A percentile compares a stretch with the other conserved stretches of the same genome.
These are phyloP conservation scores for Vireo griseus DNA, from an alignment of 2,797 vertebrate species.

Conservation along the genomic window DNA sequence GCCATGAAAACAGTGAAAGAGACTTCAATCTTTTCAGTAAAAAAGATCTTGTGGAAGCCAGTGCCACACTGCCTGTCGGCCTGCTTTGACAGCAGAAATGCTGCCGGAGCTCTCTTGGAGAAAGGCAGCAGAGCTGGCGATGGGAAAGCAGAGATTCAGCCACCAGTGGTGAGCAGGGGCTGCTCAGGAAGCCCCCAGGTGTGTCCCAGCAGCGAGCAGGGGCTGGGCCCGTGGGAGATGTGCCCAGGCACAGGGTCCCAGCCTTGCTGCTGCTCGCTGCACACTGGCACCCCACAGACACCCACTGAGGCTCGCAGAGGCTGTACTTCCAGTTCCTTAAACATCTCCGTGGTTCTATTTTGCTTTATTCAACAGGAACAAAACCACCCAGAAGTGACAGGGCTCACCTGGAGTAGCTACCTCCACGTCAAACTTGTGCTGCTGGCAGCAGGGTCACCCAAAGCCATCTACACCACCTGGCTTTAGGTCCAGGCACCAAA, in stretches of 20 bases:
- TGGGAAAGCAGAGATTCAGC: background rate
- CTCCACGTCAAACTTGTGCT: rapidly evolving
- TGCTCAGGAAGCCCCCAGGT: rapidly evolving
- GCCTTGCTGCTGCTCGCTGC: background rate
- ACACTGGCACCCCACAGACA: rapidly evolving
- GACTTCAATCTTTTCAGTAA: background rate
- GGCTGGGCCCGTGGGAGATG: background rate
- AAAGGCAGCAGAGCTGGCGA: rapidly evolving
- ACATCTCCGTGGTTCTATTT: rapidly evolving
- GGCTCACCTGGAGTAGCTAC: background rate
- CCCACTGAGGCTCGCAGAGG: background rate
- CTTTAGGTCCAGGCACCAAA: background rate
- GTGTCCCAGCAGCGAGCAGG: rapidly evolving
- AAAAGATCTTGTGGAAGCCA: background rate
- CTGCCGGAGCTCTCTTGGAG: rapidly evolving
- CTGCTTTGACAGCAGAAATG: background rate
- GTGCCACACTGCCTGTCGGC: background rate
- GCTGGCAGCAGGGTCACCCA: background rate
- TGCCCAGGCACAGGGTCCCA: rapidly evolving
- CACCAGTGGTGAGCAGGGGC: background rate
- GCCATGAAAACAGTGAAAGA: background rate
- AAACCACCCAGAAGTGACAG: background rate
- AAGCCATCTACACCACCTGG: rapidly evolving
- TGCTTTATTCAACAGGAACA: background rate
- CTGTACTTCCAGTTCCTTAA: background rate